Evolutionary conservation across 2,113 vertebrate genomes (phyloP).

Genomic region (Polypterus senegalus): DNA sequence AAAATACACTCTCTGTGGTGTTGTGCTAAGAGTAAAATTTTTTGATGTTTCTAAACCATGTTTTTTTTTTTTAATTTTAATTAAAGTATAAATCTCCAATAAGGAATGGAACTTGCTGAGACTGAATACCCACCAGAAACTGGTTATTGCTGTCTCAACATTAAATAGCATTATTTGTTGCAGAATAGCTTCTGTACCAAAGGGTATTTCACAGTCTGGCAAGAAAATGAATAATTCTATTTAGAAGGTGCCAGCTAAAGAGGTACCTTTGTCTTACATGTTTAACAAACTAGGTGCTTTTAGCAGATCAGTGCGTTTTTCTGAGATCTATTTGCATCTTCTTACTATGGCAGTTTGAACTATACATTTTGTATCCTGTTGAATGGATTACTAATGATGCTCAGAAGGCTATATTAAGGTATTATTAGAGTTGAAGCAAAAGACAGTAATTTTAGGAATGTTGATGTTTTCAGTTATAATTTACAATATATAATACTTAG

Average conservation of each 20-base stretch:
- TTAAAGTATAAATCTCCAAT: background rate
- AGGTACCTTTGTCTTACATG: background rate
- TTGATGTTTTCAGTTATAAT: no score
- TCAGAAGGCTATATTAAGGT: no score
- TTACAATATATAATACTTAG: no score
- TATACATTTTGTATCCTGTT: background rate
- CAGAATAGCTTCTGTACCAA: conserved; percentile 3
- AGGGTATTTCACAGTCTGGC: conserved; percentile 21
- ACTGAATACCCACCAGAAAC: conserved; percentile 37
- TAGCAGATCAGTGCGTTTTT: background rate
- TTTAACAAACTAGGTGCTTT: background rate
- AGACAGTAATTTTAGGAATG: no score
- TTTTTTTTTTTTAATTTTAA: background rate
- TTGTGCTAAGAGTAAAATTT: background rate
- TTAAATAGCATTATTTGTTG: conserved; percentile 42
- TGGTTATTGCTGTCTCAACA: conserved; percentile 34
- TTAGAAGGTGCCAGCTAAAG: conserved; percentile 19
- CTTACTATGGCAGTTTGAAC: background rate
- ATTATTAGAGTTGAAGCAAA: no score
- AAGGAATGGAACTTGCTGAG: conserved; percentile 5
- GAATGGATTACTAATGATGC: no score
- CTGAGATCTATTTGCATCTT: background rate
- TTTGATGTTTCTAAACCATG: background rate
- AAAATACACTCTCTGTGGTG: background rate
- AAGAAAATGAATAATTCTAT: conserved; percentile 33